A percentile compares a stretch with the other conserved stretches of the same genome.
Evolutionary conservation across 2,113 vertebrate genomes (phyloP).

Genomic region (Equus przewalskii): DNA sequence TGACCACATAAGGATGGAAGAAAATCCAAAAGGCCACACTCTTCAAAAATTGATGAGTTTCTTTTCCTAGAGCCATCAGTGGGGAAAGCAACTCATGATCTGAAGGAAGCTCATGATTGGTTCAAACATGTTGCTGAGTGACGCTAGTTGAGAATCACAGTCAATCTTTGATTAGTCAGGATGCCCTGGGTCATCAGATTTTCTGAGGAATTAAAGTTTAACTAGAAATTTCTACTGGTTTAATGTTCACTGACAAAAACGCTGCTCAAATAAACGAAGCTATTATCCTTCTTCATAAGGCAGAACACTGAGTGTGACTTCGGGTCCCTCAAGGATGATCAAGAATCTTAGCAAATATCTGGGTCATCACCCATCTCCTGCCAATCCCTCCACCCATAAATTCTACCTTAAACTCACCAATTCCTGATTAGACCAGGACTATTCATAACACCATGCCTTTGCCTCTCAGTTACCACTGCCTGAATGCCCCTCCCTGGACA

Average conservation of each 20-base stretch:
- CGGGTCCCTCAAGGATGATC: background rate
- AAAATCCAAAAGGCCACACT: background rate
- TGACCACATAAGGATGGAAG: background rate
- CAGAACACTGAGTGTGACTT: background rate
- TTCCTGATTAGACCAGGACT: background rate
- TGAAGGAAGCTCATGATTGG: background rate
- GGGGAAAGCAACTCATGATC: background rate
- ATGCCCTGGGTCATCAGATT: conserved; percentile 10
- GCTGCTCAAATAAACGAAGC: conserved; percentile 29
- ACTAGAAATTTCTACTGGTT: conserved; percentile 46
- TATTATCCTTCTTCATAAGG: conserved; percentile 38
- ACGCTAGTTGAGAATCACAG: conserved; percentile 59
- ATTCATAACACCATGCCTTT: background rate
- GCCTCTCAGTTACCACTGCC: background rate
- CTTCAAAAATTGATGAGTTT: background rate
- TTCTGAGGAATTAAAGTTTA: conserved; percentile 51
- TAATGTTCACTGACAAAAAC: conserved; percentile 28
- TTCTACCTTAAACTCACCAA: background rate
- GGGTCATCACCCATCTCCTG: background rate
- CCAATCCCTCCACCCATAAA: background rate
- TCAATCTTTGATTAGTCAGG: background rate
- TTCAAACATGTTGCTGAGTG: conserved; percentile 58
- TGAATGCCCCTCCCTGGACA: background rate
- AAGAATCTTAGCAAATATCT: background rate
- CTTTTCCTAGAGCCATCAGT: conserved; percentile 29